Evolutionary conservation across 2,797 vertebrate species (phyloP).

Genomic region (Rhincodon typus): DNA sequence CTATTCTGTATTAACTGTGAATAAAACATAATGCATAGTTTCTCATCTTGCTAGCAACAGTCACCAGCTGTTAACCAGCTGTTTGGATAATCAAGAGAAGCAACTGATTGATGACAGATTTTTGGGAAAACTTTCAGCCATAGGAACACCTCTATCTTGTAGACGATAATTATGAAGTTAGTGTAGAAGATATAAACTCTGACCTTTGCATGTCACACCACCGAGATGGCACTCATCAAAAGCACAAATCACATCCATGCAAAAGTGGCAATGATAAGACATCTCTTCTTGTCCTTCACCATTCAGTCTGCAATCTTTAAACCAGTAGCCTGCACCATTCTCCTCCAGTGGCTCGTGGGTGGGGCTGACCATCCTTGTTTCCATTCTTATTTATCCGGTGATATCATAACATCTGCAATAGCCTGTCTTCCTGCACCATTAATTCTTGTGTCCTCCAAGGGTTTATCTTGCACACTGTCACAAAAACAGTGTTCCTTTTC

Average conservation of each 20-base stretch:
- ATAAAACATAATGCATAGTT: not conserved
- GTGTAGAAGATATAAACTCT: not conserved
- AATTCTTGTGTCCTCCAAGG: not conserved
- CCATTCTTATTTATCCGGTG: no score
- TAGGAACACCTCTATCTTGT: not conserved
- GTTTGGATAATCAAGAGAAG: not conserved
- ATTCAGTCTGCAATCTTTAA: no score
- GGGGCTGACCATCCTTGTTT: no score
- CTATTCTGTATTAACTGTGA: not conserved
- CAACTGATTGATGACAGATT: not conserved
- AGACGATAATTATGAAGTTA: not conserved
- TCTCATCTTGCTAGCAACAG: not conserved
- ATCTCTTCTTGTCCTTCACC: no score
- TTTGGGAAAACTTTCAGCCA: not conserved
- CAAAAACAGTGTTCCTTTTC: not conserved
- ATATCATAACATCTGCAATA: not conserved
- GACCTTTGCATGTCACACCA: not conserved
- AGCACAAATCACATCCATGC: no score
- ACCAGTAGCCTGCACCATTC: no score
- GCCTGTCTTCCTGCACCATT: not conserved
- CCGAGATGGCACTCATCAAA: no score
- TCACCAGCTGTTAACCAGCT: slow-evolving; percentile 17
- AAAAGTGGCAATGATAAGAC: no score
- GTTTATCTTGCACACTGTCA: not conserved
- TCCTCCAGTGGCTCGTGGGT: no score